phyloP scores from a whole-genome alignment of 2,888 invertebrate species.

The Lasioglossum malachurum region DNA sequence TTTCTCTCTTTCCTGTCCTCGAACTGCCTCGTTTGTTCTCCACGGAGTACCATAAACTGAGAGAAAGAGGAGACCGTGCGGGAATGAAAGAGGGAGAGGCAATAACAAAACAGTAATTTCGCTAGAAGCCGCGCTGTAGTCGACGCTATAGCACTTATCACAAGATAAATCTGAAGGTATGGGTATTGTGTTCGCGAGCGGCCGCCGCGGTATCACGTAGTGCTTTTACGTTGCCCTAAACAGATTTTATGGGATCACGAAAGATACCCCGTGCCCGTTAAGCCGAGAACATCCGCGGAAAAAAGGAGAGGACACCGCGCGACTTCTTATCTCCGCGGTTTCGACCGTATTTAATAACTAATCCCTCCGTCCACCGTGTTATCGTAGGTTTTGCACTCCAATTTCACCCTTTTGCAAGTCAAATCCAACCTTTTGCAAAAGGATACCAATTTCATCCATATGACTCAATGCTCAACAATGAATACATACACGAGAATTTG shows the following conservation, averaged over 20 bases:
- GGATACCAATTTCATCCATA: too few relatives aligned
- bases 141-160: slow-evolving; percentile 39
- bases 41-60: neutral
- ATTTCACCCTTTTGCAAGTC: too few relatives aligned
- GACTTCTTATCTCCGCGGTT: slow-evolving; percentile 30
- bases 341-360: slow-evolving; percentile 53
- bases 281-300: slow-evolving; percentile 5
- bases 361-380: slow-evolving; percentile 16
- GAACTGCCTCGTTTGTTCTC: neutral
- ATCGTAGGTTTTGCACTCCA: too few relatives aligned
- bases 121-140: slow-evolving; percentile 4
- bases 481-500: too few relatives aligned
- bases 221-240: slow-evolving; percentile 69
- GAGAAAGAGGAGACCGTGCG: neutral
- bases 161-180: slow-evolving; percentile 54
- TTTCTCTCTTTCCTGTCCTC: neutral
- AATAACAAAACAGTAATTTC: slow-evolving; percentile 18
- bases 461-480: too few relatives aligned
- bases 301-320: neutral
- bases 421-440: too few relatives aligned
- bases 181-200: slow-evolving; percentile 43
- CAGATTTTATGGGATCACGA: slow-evolving; percentile 66
- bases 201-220: slow-evolving; percentile 34
- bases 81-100: neutral
- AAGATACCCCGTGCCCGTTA: slow-evolving; percentile 6